These are phyloP conservation scores for Saiga tatarica DNA, from an alignment of 2,113 vertebrate species.

Conservation along the genomic window DNA sequence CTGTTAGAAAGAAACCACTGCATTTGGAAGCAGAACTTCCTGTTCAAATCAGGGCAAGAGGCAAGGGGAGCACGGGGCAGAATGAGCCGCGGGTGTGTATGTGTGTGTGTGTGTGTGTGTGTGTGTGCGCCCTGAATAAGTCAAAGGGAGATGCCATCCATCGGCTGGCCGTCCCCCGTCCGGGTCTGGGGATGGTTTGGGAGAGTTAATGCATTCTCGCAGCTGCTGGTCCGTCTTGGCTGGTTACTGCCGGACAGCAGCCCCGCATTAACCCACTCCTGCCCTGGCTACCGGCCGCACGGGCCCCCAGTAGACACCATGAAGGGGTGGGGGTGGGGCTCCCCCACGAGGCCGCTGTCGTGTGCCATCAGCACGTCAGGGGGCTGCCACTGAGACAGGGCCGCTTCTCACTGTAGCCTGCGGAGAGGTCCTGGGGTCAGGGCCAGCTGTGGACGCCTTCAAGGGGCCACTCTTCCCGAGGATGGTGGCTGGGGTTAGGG, in stretches of 20 bases:
- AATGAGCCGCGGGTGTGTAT: fast-evolving
- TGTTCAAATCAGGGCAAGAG: background rate
- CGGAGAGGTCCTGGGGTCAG: background rate
- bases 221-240: background rate
- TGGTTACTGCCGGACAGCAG: background rate
- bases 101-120: background rate
- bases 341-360: fast-evolving
- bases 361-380: fast-evolving
- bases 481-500: background rate
- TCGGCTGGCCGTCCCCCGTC: background rate
- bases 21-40: background rate
- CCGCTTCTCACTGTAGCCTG: fast-evolving
- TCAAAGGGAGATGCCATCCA: background rate
- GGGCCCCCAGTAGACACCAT: background rate
- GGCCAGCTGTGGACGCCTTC: background rate
- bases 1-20: background rate
- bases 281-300: background rate
- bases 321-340: background rate
- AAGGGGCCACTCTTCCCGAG: background rate
- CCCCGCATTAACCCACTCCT: background rate
- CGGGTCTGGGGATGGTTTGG: background rate
- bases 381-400: background rate
- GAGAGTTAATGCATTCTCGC: background rate
- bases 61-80: background rate
- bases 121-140: background rate